A percentile compares a stretch with the other conserved stretches of the same genome.
phyloP scores from a whole-genome alignment of 2,113 vertebrate genomes.

The Pangasianodon hypophthalmus region DNA sequence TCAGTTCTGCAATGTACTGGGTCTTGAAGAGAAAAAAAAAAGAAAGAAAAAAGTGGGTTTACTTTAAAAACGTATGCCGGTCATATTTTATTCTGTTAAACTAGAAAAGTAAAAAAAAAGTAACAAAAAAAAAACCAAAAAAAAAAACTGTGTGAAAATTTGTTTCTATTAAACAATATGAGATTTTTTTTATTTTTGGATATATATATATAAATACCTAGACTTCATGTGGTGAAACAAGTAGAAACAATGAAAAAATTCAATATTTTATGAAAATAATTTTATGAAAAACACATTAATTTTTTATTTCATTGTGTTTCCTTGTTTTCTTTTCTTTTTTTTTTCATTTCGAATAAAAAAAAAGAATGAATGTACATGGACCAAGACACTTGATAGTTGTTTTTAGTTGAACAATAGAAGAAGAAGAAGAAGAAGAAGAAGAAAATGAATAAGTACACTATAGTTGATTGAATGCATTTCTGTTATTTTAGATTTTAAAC shows the following conservation, averaged over 20 bases:
- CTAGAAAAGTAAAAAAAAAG: no score
- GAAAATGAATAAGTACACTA: not conserved
- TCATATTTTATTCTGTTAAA: not conserved
- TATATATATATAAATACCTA: no score
- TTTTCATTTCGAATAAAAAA: no score
- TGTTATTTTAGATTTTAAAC: not conserved
- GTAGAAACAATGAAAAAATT: no score
- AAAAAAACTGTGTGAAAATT: no score
- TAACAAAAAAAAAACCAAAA: no score
- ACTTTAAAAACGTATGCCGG: not conserved
- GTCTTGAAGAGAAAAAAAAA: not conserved
- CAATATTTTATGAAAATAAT: not conserved
- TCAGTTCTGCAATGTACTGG: not conserved
- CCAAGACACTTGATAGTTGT: not conserved
- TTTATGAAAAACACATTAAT: no score
- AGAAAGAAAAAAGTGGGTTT: not conserved
- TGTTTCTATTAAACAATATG: no score
- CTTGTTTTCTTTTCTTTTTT: no score
- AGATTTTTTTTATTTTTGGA: no score
- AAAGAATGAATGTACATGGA: not conserved
- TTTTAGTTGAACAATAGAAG: not conserved
- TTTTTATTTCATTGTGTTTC: no score
- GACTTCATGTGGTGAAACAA: no score
- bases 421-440: not conserved
- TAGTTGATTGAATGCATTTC: not conserved